Conservation (phyloP, 2,797 vertebrate species). For the Coregonus ussuriensis region DNA sequence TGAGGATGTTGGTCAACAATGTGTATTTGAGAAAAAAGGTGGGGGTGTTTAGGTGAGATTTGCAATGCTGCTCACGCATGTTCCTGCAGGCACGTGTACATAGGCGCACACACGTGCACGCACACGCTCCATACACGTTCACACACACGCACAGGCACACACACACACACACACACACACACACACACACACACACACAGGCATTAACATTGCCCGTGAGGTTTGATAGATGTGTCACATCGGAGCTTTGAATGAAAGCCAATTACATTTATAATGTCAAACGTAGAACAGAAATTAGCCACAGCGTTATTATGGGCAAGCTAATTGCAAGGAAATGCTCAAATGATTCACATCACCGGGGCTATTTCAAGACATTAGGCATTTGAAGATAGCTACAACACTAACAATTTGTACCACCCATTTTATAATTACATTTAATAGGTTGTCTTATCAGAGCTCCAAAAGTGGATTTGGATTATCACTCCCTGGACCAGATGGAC, state of each 20-base stretch:
- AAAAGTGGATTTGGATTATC: conserved; percentile 79
- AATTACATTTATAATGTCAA: conserved; percentile 99
- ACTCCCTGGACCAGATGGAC: conserved; percentile 62
- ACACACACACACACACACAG: conserved; percentile 33
- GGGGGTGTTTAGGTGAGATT: conserved; percentile 81
- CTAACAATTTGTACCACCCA: conserved; percentile 72
- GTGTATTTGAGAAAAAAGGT: conserved; percentile 76
- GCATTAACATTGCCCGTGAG: conserved; percentile 78
- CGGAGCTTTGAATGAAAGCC: conserved; percentile 89
- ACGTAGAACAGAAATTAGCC: conserved; percentile 90
- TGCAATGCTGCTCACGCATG: conserved; percentile 61
- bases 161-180: conserved; percentile 29
- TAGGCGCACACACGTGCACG: conserved; percentile 19
- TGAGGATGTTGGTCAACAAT: conserved; percentile 86
- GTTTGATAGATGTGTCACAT: conserved; percentile 94
- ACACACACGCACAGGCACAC: conserved; percentile 14
- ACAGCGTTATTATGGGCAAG: conserved; percentile 75
- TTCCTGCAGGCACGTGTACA: conserved; percentile 16
- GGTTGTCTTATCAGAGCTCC: conserved; percentile 75
- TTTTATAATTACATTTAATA: conserved; percentile 81
- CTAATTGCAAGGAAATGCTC: conserved; percentile 80
- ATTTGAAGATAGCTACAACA: conserved; percentile 74
- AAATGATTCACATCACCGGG: conserved; percentile 77
- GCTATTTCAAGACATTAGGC: conserved; percentile 77
- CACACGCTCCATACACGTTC: conserved; percentile 23